Percentiles rank a stretch among this genome's conserved stretches.
Conservation (phyloP, 92 coral and sea anemone genomes). For the Blastomussa wellsi region DNA sequence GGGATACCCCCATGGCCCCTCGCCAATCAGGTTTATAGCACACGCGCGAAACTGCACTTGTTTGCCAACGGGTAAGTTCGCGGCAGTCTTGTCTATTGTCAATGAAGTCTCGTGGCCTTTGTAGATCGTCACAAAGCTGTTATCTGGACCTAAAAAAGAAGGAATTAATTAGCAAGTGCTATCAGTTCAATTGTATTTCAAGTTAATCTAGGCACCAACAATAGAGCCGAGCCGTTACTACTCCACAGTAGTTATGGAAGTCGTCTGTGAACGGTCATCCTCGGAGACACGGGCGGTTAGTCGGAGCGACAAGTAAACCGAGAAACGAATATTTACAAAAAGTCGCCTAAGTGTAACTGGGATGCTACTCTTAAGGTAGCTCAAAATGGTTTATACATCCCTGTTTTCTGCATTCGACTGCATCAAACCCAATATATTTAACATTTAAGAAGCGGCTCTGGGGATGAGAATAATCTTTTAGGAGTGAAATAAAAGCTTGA, state of each 20-base stretch:
- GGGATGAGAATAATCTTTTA: no score
- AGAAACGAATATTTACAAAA: no score
- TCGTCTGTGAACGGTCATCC: no score
- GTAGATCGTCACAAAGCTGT: constrained; percentile 79
- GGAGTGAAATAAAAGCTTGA: no score
- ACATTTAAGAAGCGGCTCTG: no score
- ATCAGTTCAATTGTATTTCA: not conserved
- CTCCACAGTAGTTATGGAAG: not conserved
- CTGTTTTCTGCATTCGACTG: no score
- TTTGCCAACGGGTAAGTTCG: constrained; percentile 62
- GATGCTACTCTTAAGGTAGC: no score
- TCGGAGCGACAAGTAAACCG: no score
- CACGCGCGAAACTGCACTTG: constrained; percentile 96
- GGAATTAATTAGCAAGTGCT: not conserved
- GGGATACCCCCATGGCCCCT: constrained; percentile 89
- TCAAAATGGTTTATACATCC: no score
- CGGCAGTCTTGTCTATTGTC: constrained; percentile 57
- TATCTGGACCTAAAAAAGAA: constrained; percentile 66
- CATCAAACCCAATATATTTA: no score
- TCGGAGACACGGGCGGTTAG: no score
- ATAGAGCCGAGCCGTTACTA: not conserved
- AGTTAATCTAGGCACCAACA: not conserved
- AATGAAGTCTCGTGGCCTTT: constrained; percentile 72
- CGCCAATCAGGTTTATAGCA: constrained; percentile 84
- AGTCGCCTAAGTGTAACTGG: no score